Conservation (phyloP, 2,888 invertebrate genomes). For the Myopa testacea region DNA sequence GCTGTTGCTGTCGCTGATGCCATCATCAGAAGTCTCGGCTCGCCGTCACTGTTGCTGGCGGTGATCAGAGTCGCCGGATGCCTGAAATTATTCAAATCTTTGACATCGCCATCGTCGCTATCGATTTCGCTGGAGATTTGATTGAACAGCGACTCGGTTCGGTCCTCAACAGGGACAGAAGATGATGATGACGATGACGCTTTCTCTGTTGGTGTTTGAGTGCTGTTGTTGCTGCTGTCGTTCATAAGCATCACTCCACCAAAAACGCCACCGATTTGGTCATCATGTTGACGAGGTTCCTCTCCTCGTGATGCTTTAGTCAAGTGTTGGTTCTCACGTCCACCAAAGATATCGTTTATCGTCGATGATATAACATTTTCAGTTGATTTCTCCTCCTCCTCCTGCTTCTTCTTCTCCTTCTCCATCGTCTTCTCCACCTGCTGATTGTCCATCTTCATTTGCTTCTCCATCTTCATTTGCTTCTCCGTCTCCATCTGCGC, state of each 20-base stretch:
- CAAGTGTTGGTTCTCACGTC: conserved; percentile 22
- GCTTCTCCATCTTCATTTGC: not conserved
- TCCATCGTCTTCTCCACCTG: too few species aligned
- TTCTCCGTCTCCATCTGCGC: not conserved
- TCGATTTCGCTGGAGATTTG: conserved; percentile 62
- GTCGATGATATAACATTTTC: conserved; percentile 46
- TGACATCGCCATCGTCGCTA: conserved; percentile 61
- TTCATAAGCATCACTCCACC: not conserved
- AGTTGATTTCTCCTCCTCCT: conserved; percentile 50
- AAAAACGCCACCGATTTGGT: too few species aligned
- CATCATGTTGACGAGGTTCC: too few species aligned
- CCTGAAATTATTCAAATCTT: conserved; percentile 63
- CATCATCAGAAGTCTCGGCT: conserved; percentile 40
- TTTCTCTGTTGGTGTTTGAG: not conserved
- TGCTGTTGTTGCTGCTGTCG: not conserved
- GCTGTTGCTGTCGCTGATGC: conserved; percentile 38
- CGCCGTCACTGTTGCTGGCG: conserved; percentile 58
- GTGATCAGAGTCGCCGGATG: conserved; percentile 64
- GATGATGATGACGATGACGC: not conserved
- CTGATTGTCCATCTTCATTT: not conserved
- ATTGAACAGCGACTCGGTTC: conserved; percentile 53
- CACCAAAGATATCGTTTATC: conserved; percentile 45
- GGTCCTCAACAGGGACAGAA: not conserved
- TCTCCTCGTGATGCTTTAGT: not conserved
- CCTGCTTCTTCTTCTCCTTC: conserved; percentile 48